phyloP scores from a whole-genome alignment of 2,888 invertebrate species.

The Caenorhabditis macrosperma region DNA sequence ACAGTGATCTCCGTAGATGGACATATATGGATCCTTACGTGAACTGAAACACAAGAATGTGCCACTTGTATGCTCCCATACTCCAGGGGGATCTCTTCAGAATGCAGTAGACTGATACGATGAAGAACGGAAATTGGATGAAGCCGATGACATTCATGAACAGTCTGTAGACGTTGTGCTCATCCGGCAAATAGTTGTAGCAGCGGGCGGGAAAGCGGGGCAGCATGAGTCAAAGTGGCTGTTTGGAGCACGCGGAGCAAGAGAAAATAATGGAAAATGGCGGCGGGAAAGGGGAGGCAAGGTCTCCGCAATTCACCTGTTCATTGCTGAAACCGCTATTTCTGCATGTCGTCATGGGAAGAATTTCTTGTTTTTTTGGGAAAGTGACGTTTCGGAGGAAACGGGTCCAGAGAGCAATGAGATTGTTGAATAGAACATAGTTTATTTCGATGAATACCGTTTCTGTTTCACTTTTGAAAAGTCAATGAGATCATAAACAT shows the following conservation, averaged over 20 bases:
- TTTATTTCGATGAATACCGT: conserved; percentile 26
- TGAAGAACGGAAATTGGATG: conserved; percentile 24
- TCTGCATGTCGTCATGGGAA: not conserved
- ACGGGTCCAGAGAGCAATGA: not conserved
- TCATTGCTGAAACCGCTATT: not conserved
- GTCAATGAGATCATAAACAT: conserved; percentile 12
- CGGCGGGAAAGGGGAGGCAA: not conserved
- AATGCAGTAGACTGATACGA: conserved; percentile 36
- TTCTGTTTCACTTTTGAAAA: conserved; percentile 12
- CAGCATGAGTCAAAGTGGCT: not conserved
- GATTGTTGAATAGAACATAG: not conserved
- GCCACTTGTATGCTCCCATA: conserved; percentile 44
- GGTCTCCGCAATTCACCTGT: not conserved
- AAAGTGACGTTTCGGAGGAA: not conserved
- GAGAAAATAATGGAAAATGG: not conserved
- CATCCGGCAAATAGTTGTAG: not conserved
- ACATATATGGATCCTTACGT: not conserved
- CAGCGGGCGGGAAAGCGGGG: not conserved
- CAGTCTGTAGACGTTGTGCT: not conserved
- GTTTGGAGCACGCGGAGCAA: not conserved
- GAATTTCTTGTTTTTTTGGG: not conserved
- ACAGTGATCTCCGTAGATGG: not conserved
- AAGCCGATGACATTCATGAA: conserved; percentile 26
- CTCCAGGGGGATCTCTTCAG: conserved; percentile 31
- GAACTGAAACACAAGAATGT: conserved; percentile 31